Evolutionary conservation across 2,888 invertebrate genomes (phyloP).

Genomic region (Chaitophorus viminalis): DNA sequence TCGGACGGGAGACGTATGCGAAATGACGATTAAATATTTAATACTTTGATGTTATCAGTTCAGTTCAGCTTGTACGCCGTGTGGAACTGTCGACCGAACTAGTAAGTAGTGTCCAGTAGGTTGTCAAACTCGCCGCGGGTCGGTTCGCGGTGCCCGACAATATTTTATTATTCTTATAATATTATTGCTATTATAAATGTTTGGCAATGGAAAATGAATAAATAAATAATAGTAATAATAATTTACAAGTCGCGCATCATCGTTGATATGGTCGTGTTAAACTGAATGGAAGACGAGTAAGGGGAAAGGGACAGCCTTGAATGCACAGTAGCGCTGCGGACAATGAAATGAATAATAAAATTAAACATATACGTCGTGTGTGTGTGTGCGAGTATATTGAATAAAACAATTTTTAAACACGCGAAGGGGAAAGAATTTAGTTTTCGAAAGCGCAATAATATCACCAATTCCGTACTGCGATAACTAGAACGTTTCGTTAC

Average conservation of each 20-base stretch:
- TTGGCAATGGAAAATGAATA: not conserved
- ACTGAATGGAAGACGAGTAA: not conserved
- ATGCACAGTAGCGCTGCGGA: not conserved
- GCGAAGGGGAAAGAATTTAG: not conserved
- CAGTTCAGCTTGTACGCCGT: not conserved
- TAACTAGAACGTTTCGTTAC: slow-evolving; percentile 14
- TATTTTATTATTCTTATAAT: slow-evolving; percentile 1
- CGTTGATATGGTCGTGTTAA: not conserved
- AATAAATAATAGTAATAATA: not conserved
- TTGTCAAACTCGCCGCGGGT: not conserved
- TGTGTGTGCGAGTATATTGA: not conserved
- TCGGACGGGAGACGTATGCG: slow-evolving; percentile 5
- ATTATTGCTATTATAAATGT: not conserved
- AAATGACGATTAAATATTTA: not conserved
- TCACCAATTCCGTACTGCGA: not conserved
- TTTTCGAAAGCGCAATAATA: not conserved
- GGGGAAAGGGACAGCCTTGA: slow-evolving; percentile 43
- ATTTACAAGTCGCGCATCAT: not conserved
- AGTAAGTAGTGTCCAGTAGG: not conserved
- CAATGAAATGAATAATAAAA: not conserved
- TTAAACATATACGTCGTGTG: not conserved
- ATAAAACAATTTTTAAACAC: not conserved
- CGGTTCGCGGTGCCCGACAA: not conserved
- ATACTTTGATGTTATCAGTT: not conserved
- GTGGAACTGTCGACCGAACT: not conserved